Base-by-base conservation (phyloP, 2,888 invertebrate species). In the Euphydryas editha region DNA sequence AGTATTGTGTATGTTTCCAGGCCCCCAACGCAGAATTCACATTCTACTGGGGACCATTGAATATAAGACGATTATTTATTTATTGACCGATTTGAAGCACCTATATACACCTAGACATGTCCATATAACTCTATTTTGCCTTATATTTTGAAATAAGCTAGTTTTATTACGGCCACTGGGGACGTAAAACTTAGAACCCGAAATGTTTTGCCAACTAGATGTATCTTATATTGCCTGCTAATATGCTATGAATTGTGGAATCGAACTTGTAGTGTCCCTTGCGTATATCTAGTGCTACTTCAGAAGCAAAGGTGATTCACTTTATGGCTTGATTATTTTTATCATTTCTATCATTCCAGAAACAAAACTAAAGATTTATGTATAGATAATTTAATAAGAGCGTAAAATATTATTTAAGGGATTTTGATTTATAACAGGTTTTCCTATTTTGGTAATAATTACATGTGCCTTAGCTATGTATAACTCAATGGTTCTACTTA, bases 201-300 rank as follows among this genome's bases (percentile, higher is more conserved):
- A 44, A 44, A 44, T 15, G 42, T n/a, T 44, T 44, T 44, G 42
- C 42, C 42, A 44, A 44, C 42, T 44, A n/a, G 42, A 44, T 44
- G n/a, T 44, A 44, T 44, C 42, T 44, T 44, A 44, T n/a, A 44
- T n/a, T n/a, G 42, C 42, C 42, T 44, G 42, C 42, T n/a, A 44
- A 44, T 44, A 44, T 15, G 15, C 39, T 39, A 39, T 11, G 15
- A 39, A 39, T 1, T 15, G 39, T 44, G 42, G 42, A 44, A 44
- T n/a, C n/a, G 5, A 44, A 15, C n/a, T 44, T 44, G 42, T 44
- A n/a, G 0, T 44, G n/a, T 44, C 42, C n/a, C 42, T 44, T 1
- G 42, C n/a, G 42, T n/a, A 44, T 11, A 10, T 39, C 42, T n/a
- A 15, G 42, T n/a, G n/a, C 5, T 0, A n/a, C 5, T 44, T 44